Evolutionary conservation across 2,888 invertebrate genomes (phyloP), one percentile per base, ranked within the genome.

Genomic region (Tenthredo mesomela): DNA sequence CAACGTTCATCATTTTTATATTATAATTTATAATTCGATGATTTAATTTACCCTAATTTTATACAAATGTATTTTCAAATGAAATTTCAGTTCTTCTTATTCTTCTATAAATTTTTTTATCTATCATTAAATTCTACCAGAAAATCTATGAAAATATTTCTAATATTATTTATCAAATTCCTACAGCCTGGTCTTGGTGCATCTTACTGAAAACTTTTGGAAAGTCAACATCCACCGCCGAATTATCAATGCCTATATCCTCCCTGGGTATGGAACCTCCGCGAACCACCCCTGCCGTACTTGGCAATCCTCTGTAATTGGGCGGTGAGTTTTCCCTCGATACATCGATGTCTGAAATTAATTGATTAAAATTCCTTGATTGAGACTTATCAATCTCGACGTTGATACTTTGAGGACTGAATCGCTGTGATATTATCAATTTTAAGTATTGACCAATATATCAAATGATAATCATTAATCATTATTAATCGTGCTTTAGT

Each of bases 131-230:
- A 50, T 77, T 25, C 54, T 54, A 33, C 18, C 15, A 54, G 18
- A 12, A 54, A 54, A 50, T 77, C 54, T 77, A n/a, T 43, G 18
- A 43, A 6, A 15, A 12, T n/a, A 15, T 25, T 21, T 21, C 15
- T 4, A 80, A 21, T 21, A 33, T 6, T 9, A 10, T 15, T 88
- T 84, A 88, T 47, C 88, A 87, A 83, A 89, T 85, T 25, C 43
- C 21, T 3, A 65, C 87, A 75, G 94, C 93, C 88, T 94, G 92
- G 89, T 95, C 95, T 87, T 95, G 95, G 90, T 95, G 95, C 91
- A 95, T 95, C 89, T 95, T 95, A 89, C 94, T 95, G 90, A 95
- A 95, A 0, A 95, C 95, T 85, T 95, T 95, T 90, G 95, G 95
- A 88, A 95, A 95, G 89, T 95, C 95, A 7, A 95, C 95, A 84